Percentiles rank a stretch among this genome's conserved stretches.
Evolutionary conservation across 2,888 invertebrate genomes (phyloP).

Genomic region (Argynnis bischoffii): DNA sequence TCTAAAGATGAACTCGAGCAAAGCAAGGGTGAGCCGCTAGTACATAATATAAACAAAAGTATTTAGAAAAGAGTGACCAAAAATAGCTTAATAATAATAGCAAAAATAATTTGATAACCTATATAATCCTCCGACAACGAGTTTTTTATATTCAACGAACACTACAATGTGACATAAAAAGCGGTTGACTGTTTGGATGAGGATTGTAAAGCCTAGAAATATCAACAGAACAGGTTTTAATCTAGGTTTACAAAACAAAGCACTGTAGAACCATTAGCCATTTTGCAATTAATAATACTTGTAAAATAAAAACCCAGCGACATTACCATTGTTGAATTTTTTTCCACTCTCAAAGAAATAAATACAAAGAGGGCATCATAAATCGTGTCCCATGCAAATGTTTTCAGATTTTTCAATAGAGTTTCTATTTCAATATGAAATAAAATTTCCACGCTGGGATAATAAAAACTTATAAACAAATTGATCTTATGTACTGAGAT

Average conservation of each 20-base stretch:
- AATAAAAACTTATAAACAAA: slow-evolving; percentile 41
- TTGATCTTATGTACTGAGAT: slow-evolving; percentile 41
- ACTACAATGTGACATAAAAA: neutral
- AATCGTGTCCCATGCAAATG: neutral
- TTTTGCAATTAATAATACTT: slow-evolving; percentile 10
- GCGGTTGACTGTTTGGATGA: neutral
- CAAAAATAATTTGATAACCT: too few species aligned
- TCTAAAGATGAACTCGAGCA: too few species aligned
- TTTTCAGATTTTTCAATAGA: slow-evolving; percentile 7
- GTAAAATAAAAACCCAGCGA: slow-evolving; percentile 9
- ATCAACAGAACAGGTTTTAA: neutral
- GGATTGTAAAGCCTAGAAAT: neutral
- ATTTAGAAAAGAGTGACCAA: too few species aligned
- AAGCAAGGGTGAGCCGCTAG: too few species aligned
- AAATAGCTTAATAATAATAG: too few species aligned
- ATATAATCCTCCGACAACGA: too few species aligned
- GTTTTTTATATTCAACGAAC: too few species aligned
- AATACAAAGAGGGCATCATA: slow-evolving; percentile 10
- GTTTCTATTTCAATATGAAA: neutral
- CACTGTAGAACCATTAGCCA: slow-evolving; percentile 12
- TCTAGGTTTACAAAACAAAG: slow-evolving; percentile 3
- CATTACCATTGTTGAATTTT: slow-evolving; percentile 4
- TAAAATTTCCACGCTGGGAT: slow-evolving; percentile 15
- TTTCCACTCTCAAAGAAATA: slow-evolving; percentile 11
- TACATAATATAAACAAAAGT: too few species aligned